Base-by-base conservation (phyloP, 2,888 invertebrate species). In the Eupithecia subfuscata region DNA sequence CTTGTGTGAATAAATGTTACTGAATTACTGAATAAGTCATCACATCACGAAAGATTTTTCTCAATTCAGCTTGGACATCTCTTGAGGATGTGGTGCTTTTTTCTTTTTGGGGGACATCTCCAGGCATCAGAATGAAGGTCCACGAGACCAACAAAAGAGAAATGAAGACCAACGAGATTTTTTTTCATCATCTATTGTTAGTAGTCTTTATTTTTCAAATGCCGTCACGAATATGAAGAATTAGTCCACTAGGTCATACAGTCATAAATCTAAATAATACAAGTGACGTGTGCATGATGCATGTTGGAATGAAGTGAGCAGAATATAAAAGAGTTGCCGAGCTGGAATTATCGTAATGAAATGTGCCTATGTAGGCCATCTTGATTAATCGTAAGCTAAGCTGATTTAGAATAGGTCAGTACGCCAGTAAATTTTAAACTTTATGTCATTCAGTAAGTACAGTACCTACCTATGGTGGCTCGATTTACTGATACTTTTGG, bases 231-330 rank as follows among this genome's bases (percentile, higher is more conserved):
- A 60, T 60, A 22, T 43, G 60, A 73, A 74, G 60, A 60, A 60
- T 25, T 60, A 60, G 60, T 60, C 25, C 60, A 60, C 60, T 64
- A 34, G 64, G 30, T 64, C 64, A 34, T 34, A 64, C 76, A 77
- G 73, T 80, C 80, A 83, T 84, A 83, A 84, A 81, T 84, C 83
- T 81, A 77, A 83, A 82, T 82, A 81, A 80, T 52, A 40, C 48
- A 68, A 68, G 52, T 73, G 72, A 70, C 73, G 68, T 79, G 77
- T 80, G 74, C 79, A 79, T 75, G 78, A 78, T 60, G 80, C 78
- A 75, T 81, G 81, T 75, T 70, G 65, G 75, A 65, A 75, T 73
- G 63, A 60, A 60, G 25, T 60, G 48, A 16, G 45, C 30, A 63
- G 63, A 73, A 73, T 70, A 74, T 60, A 52, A 73, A 30, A 75